A percentile compares a stretch with the other conserved stretches of the same genome.
These are phyloP conservation scores for Eurois occulta DNA, from an alignment of 2,888 invertebrate species.

Conservation along the genomic window DNA sequence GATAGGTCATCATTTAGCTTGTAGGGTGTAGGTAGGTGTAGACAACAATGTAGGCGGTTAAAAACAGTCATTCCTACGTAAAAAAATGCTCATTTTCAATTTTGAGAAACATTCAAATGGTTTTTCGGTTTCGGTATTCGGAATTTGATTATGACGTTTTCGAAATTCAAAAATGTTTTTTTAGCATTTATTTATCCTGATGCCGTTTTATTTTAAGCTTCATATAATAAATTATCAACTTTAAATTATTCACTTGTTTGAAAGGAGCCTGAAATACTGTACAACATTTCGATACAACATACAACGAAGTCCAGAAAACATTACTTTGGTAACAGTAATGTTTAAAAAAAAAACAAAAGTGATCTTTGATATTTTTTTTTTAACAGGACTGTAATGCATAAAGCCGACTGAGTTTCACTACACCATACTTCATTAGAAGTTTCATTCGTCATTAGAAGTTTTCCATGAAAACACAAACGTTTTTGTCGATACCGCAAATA, in stretches of 20 bases:
- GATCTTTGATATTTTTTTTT: not conserved
- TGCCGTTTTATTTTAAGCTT: too few relatives aligned
- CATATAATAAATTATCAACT: not conserved
- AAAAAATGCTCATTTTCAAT: not conserved
- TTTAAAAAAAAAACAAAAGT: too few relatives aligned
- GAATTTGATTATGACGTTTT: not conserved
- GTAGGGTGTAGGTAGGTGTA: too few relatives aligned
- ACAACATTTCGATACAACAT: not conserved
- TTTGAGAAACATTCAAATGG: not conserved
- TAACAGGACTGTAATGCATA: not conserved
- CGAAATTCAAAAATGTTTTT: not conserved
- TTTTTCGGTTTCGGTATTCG: not conserved
- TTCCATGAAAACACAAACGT: not conserved
- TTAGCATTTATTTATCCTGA: not conserved
- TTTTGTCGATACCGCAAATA: conserved; percentile 11
- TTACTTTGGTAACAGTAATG: too few relatives aligned
- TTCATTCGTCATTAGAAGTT: not conserved
- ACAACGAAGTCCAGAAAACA: not conserved
- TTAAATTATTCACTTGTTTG: not conserved
- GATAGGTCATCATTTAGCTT: conserved; percentile 3
- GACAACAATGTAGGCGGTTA: conserved; percentile 10
- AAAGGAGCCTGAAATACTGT: not conserved
- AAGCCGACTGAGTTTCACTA: not conserved
- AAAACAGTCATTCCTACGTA: not conserved
- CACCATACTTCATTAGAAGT: not conserved